These are phyloP conservation scores for Enteromius viviparus DNA, from an alignment of 2,797 vertebrate genomes.

Conservation along the genomic window DNA sequence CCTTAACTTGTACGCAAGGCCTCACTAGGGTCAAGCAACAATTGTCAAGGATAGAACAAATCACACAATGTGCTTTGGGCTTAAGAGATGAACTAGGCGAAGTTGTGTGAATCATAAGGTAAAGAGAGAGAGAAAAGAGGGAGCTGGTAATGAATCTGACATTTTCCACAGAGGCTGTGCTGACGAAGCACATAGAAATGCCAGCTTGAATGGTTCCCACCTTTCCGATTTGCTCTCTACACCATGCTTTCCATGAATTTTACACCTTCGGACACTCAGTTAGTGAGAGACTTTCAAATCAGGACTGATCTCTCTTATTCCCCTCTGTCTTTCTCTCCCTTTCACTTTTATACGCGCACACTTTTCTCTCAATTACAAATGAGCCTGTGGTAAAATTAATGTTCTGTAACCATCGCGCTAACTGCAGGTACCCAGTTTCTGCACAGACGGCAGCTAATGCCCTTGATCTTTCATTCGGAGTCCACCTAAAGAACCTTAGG, in stretches of 20 bases:
- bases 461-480: constrained; percentile 71
- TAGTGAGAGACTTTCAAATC: constrained; percentile 22
- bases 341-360: constrained; percentile 11
- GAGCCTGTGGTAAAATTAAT: constrained; percentile 74
- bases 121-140: constrained; percentile 30
- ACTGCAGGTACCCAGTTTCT: constrained; percentile 67
- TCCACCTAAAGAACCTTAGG: constrained; percentile 63
- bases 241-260: constrained; percentile 45
- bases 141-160: constrained; percentile 66
- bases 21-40: background rate
- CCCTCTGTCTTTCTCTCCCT: constrained; percentile 37
- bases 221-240: constrained; percentile 35
- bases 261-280: constrained; percentile 38
- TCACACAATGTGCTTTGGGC: constrained; percentile 16
- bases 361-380: constrained; percentile 62
- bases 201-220: constrained; percentile 56
- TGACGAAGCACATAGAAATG: constrained; percentile 67
- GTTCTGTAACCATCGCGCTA: constrained; percentile 69
- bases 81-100: constrained; percentile 6
- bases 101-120: constrained; percentile 38
- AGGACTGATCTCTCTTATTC: background rate
- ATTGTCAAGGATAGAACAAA: constrained; percentile 3
- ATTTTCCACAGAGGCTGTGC: constrained; percentile 62
- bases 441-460: constrained; percentile 59
- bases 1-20: background rate